These are phyloP conservation scores for Galago senegalensis DNA, from an alignment of 2,797 vertebrate species.

Conservation along the genomic window DNA sequence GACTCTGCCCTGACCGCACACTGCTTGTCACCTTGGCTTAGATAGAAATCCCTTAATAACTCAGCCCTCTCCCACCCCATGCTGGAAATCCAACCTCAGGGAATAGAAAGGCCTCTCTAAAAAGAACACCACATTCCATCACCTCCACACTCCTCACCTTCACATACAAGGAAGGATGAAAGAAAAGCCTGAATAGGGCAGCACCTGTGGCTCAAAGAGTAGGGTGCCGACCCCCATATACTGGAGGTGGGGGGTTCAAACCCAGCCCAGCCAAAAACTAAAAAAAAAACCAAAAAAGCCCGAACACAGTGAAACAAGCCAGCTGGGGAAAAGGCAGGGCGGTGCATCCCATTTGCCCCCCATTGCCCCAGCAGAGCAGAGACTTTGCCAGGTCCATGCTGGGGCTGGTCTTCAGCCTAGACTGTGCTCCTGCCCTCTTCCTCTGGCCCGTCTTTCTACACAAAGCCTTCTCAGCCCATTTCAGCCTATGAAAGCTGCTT, in stretches of 20 bases:
- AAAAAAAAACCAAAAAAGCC: background rate
- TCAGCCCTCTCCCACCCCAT: background rate
- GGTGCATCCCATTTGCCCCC: background rate
- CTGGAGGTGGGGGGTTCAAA: too few species aligned
- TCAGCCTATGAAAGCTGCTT: background rate
- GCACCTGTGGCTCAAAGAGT: too few species aligned
- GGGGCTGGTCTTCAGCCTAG: fast-evolving
- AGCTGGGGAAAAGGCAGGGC: background rate
- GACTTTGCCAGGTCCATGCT: background rate
- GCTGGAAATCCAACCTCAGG: background rate
- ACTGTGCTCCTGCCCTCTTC: too few species aligned
- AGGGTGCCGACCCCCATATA: too few species aligned
- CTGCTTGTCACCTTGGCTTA: background rate
- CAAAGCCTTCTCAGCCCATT: background rate
- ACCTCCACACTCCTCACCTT: background rate
- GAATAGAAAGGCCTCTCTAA: background rate
- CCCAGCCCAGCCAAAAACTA: too few species aligned
- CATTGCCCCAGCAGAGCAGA: background rate
- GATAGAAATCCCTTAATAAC: background rate
- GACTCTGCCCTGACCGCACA: background rate
- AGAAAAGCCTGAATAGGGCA: background rate
- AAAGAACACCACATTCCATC: background rate
- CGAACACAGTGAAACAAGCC: background rate
- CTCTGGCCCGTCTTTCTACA: background rate
- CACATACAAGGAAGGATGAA: background rate